Evolutionary conservation across 2,797 vertebrate species (phyloP), one percentile per base, ranked within the genome.

Genomic region (Lophotriccus pileatus): DNA sequence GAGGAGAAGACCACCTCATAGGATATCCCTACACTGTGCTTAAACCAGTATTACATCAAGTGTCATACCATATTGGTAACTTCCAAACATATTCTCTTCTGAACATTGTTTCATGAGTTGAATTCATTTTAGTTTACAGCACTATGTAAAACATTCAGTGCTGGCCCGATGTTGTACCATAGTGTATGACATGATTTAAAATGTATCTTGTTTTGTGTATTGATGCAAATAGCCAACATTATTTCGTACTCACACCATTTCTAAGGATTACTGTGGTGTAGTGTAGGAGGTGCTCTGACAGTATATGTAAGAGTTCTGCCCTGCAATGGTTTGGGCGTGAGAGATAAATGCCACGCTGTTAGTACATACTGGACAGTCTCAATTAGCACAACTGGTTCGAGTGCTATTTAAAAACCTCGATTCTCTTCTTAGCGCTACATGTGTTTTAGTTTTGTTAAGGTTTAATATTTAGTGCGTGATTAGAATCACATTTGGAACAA

Each of bases 181-280:
- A 43, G 47, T 4, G 1, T 11, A 36, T 67, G 30, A 21, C 0
- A 0, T 46, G 68, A 59, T 70, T 49, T 78, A 43, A 62, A 84
- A 46, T 16, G 6, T n/a, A 8, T 46, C 1, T 0, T 0, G 0
- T 83, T 86, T 86, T 67, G 63, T 1, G 3, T 47, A 11, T 43
- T 50, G 79, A 39, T 77, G n/a, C 11, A 68, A 74, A 55, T 25
- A 60, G 27, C 14, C 58, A 22, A 66, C 63, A 52, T 76, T 37
- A 27, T 44, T 69, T 93, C 73, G 37, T 49, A 8, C 20, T 82
- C 17, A 5, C 16, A 13, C 6, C 1, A 0, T 49, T 69, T 77
- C 59, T 59, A 7, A 47, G 79, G 32, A 5, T 52, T 37, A 19
- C 23, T 64, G 44, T 62, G 67, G 18, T 34, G 25, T 20, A 6